Percentiles rank a stretch among this genome's conserved stretches.
These are phyloP conservation scores for Xanthorhoe designata DNA, from an alignment of 2,888 invertebrate species.

Conservation along the genomic window DNA sequence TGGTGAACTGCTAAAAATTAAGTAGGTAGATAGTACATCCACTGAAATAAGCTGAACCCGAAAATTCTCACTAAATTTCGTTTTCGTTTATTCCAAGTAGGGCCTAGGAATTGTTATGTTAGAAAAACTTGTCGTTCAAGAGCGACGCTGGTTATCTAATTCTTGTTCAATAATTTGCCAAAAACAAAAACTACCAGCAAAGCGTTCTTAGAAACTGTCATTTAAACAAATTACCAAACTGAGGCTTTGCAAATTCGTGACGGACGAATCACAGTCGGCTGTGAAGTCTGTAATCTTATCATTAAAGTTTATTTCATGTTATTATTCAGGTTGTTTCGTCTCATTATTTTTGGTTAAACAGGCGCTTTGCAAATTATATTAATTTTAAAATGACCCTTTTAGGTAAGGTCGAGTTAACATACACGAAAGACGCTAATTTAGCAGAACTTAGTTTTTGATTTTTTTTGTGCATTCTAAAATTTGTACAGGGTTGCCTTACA, in stretches of 20 bases:
- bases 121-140: not conserved
- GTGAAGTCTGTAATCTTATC: constrained; percentile 51
- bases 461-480: not conserved
- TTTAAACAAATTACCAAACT: constrained; percentile 42
- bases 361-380: constrained; percentile 26
- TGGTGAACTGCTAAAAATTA: no score
- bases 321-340: constrained; percentile 43
- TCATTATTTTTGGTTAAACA: constrained; percentile 42
- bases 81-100: no score
- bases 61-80: no score
- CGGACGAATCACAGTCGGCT: constrained; percentile 47
- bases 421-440: constrained; percentile 15
- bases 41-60: no score
- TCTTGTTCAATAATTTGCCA: not conserved
- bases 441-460: not conserved
- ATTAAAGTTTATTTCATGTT: constrained; percentile 45
- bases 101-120: no score
- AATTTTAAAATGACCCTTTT: constrained; percentile 28
- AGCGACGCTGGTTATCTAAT: not conserved
- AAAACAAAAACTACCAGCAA: constrained; percentile 10
- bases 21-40: no score
- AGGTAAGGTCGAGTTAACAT: constrained; percentile 21
- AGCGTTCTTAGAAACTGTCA: constrained; percentile 33
- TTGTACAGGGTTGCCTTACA: no score
- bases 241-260: constrained; percentile 57